phyloP scores from a whole-genome alignment of 2,888 invertebrate species.

The Coecobrya sp. region DNA sequence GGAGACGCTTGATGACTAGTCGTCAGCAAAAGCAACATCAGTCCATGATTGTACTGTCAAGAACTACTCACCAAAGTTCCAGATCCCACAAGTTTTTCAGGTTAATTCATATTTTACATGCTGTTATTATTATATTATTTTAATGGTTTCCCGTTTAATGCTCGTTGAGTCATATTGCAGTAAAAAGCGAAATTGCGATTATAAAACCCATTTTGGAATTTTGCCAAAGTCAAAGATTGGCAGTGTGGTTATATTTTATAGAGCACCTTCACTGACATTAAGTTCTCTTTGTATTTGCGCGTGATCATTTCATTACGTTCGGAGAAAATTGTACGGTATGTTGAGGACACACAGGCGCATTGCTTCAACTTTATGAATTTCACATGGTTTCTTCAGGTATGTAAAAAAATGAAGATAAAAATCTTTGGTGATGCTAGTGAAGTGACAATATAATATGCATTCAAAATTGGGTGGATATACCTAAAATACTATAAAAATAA shows the following conservation, averaged over 20 bases:
- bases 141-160: constrained; percentile 8
- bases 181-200: constrained; percentile 1
- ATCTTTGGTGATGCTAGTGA: background rate
- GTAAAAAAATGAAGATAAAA: constrained; percentile 18
- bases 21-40: constrained; percentile 74
- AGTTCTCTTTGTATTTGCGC: background rate
- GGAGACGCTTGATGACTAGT: constrained; percentile 83
- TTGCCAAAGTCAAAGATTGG: constrained; percentile 23
- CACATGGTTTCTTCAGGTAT: constrained; percentile 30
- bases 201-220: background rate
- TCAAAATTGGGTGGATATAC: background rate
- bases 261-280: background rate
- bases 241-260: background rate
- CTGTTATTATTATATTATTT: constrained; percentile 1
- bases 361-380: constrained; percentile 1
- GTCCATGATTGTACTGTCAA: constrained; percentile 76
- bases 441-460: background rate
- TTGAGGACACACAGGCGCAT: background rate
- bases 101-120: constrained; percentile 62
- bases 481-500: background rate
- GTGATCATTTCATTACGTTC: background rate
- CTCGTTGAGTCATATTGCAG: background rate
- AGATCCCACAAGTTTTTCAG: constrained; percentile 79
- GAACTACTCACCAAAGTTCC: constrained; percentile 66
- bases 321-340: background rate